phyloP scores from a whole-genome alignment of 2,888 invertebrate species.

The Spatulosminthurus flaviceps region DNA sequence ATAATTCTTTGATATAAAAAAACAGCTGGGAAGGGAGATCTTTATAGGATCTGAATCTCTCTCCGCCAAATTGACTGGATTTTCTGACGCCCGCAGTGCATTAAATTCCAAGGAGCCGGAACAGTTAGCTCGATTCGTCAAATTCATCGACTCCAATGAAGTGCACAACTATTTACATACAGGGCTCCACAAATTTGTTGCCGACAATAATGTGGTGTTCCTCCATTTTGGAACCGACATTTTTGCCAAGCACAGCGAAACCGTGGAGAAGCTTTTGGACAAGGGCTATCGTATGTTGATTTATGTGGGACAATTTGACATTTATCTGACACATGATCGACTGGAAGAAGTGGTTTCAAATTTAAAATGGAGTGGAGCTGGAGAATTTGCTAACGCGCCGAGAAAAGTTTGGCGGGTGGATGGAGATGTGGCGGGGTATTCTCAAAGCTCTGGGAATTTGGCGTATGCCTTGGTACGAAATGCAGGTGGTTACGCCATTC shows the following conservation, averaged over 20 bases:
- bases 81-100: no score
- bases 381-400: constrained; percentile 72
- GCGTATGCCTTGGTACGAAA: constrained; percentile 74
- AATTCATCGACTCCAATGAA: constrained; percentile 3
- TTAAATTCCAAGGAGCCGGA: no score
- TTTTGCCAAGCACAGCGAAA: not conserved
- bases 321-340: constrained; percentile 87
- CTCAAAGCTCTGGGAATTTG: constrained; percentile 76
- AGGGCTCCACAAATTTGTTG: constrained; percentile 5
- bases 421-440: constrained; percentile 78
- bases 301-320: constrained; percentile 90
- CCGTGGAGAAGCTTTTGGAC: not conserved
- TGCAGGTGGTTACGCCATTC: constrained; percentile 14
- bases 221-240: not conserved
- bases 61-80: no score
- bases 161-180: constrained; percentile 23
- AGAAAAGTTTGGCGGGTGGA: constrained; percentile 75
- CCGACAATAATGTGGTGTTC: not conserved
- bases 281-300: constrained; percentile 70
- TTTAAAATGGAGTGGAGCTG: constrained; percentile 77
- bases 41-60: no score
- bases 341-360: constrained; percentile 80
- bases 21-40: no score
- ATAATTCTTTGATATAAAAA: no score
- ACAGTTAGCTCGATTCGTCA: no score